Evolutionary conservation across 2,888 invertebrate species (phyloP).

Genomic region (Drosophila aldrichi): DNA sequence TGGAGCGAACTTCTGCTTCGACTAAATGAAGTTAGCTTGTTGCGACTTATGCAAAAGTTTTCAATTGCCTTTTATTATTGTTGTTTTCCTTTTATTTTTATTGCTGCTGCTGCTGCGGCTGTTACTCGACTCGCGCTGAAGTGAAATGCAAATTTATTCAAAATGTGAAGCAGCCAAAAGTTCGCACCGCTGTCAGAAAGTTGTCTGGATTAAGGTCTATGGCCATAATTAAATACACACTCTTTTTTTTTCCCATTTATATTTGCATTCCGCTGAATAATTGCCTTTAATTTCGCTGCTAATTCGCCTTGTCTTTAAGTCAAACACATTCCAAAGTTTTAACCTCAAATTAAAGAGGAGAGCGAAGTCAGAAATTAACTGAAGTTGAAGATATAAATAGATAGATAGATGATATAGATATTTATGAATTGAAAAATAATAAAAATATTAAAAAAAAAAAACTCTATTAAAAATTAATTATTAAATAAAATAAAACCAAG

Average conservation of each 20-base stretch:
- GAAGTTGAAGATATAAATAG: not conserved
- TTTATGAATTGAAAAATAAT: too few relatives aligned
- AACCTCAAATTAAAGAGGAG: conserved; percentile 17
- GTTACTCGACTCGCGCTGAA: conserved; percentile 46
- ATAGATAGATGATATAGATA: too few relatives aligned
- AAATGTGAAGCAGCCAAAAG: conserved; percentile 63
- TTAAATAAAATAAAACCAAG: not conserved
- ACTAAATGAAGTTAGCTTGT: conserved; percentile 66
- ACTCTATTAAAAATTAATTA: not conserved
- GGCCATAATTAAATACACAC: conserved; percentile 78
- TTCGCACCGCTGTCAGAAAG: conserved; percentile 47
- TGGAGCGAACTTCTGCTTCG: conserved; percentile 27
- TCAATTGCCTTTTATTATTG: conserved; percentile 81
- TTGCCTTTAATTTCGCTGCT: conserved; percentile 64
- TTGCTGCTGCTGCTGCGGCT: conserved; percentile 34
- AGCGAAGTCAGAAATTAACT: not conserved
- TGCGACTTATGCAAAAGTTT: conserved; percentile 81
- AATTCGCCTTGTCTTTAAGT: conserved; percentile 46
- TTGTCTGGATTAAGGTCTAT: conserved; percentile 65
- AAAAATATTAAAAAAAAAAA: not conserved
- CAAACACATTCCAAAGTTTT: not conserved
- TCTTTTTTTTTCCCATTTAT: conserved; percentile 58
- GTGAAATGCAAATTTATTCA: conserved; percentile 83
- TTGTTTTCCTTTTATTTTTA: conserved; percentile 61
- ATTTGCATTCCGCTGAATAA: conserved; percentile 78